phyloP scores from a whole-genome alignment of 2,113 vertebrate species.

The Caranx ignobilis region DNA sequence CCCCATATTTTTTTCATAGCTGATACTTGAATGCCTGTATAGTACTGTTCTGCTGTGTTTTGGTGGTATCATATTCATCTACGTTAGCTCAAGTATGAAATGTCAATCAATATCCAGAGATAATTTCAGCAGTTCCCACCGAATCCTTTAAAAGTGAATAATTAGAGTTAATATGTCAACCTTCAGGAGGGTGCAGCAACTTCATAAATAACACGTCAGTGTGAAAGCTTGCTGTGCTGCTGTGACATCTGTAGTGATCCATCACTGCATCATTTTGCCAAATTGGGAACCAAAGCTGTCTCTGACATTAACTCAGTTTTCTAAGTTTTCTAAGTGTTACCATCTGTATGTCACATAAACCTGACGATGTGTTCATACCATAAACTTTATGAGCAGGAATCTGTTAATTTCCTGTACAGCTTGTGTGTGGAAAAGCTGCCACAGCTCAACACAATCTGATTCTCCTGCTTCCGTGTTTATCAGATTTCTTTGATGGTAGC shows the following conservation, averaged over 20 bases:
- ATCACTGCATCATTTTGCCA: constrained; percentile 5
- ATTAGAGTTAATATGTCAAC: neutral
- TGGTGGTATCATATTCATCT: neutral
- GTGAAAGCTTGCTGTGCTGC: constrained; percentile 22
- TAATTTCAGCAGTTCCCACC: neutral
- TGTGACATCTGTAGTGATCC: constrained; percentile 27
- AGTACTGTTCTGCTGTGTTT: neutral
- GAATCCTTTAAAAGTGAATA: constrained; percentile 13
- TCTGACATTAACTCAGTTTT: neutral
- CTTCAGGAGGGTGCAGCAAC: neutral
- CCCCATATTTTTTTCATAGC: neutral
- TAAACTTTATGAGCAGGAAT: neutral
- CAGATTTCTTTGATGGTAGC: neutral
- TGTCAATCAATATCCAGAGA: neutral
- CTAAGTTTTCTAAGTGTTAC: neutral
- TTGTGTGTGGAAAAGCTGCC: neutral
- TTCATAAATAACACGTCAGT: constrained; percentile 4
- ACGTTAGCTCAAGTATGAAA: neutral
- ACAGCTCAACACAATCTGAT: neutral
- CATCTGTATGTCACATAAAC: neutral
- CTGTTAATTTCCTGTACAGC: neutral
- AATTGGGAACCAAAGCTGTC: constrained; percentile 1
- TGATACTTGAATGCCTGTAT: neutral
- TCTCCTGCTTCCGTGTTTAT: neutral
- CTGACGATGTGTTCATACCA: neutral